Conservation (phyloP, 2,113 vertebrate genomes). For the Plotosus lineatus region DNA sequence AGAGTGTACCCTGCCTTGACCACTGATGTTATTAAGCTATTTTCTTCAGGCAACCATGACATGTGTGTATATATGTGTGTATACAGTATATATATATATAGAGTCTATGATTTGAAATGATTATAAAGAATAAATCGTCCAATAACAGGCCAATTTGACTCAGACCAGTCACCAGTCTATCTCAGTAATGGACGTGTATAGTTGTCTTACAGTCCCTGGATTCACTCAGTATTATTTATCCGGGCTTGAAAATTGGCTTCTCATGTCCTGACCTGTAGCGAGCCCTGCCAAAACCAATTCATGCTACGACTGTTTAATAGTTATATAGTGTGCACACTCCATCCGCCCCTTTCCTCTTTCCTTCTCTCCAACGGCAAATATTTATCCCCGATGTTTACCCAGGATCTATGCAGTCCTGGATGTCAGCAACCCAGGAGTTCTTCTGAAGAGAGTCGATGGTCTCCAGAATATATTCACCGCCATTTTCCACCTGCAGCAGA, state of each 20-base stretch:
- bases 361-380: slow-evolving; percentile 63
- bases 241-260: background rate
- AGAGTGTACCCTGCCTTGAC: too few species aligned
- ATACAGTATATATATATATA: too few species aligned
- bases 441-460: slow-evolving; percentile 98
- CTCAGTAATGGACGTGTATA: background rate
- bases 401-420: slow-evolving; percentile 95
- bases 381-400: slow-evolving; percentile 80
- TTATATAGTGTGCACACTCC: slow-evolving; percentile 51
- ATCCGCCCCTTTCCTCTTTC: slow-evolving; percentile 33
- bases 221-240: background rate
- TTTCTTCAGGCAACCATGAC: too few species aligned
- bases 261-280: background rate
- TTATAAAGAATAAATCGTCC: background rate
- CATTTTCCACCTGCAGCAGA: slow-evolving; percentile 83
- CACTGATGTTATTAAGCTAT: too few species aligned
- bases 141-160: background rate
- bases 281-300: slow-evolving; percentile 62
- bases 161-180: background rate
- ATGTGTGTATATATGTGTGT: too few species aligned
- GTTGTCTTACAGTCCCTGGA: background rate
- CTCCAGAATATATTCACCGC: slow-evolving; percentile 95
- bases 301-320: slow-evolving; percentile 65
- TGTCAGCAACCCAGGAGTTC: slow-evolving; percentile 97
- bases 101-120: too few species aligned